Conservation (phyloP, 2,888 invertebrate genomes). For the Leptopilina myrica region DNA sequence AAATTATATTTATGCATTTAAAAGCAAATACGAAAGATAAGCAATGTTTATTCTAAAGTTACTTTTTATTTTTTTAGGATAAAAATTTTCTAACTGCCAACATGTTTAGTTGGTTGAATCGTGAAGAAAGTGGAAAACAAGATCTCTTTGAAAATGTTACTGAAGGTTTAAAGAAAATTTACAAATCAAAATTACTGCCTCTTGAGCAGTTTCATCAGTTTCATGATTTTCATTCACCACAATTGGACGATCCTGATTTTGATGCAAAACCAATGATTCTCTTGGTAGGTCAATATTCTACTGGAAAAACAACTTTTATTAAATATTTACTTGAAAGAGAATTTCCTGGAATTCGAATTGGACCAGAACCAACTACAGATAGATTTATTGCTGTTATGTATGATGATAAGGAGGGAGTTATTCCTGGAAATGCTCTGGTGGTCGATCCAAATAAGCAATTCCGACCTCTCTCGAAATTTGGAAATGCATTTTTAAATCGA, state of each 20-base stretch:
- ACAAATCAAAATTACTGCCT: conserved; percentile 90
- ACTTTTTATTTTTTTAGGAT: background rate
- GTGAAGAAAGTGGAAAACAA: conserved; percentile 84
- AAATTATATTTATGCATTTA: background rate
- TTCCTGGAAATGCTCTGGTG: conserved; percentile 98
- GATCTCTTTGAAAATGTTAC: conserved; percentile 93
- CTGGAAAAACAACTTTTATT: conserved; percentile 98
- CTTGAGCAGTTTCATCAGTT: conserved; percentile 94
- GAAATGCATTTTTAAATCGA: conserved; percentile 97
- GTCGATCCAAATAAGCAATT: conserved; percentile 99
- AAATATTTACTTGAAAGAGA: conserved; percentile 94
- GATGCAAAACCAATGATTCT: conserved; percentile 99
- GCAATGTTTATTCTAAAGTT: background rate
- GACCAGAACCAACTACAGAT: conserved; percentile 99
- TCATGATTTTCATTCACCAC: conserved; percentile 98
- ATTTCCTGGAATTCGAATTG: conserved; percentile 98
- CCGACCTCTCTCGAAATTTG: conserved; percentile 96
- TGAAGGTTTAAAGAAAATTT: conserved; percentile 95
- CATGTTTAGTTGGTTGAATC: conserved; percentile 93
- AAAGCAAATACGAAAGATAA: too few species aligned
- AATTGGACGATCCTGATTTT: conserved; percentile 97
- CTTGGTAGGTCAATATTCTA: conserved; percentile 98
- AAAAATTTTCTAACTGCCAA: conserved; percentile 63
- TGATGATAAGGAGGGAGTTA: conserved; percentile 93
- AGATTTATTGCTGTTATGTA: conserved; percentile 98